These are phyloP conservation scores for Palloptera scutellata DNA, from an alignment of 2,888 invertebrate species.

Conservation along the genomic window DNA sequence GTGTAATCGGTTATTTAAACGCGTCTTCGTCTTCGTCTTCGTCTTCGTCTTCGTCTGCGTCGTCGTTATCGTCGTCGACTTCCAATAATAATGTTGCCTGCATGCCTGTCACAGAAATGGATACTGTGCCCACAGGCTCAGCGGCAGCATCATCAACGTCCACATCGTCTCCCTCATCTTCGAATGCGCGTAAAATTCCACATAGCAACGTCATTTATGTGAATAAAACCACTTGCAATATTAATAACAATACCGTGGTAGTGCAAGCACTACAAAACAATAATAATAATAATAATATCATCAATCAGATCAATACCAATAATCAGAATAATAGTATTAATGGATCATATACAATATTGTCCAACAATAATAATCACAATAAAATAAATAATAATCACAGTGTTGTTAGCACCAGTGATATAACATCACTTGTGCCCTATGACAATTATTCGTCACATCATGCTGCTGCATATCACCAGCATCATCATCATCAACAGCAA, in stretches of 20 bases:
- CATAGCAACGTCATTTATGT: constrained; percentile 62
- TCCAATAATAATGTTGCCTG: constrained; percentile 28
- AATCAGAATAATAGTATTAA: constrained; percentile 22
- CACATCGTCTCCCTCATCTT: constrained; percentile 29
- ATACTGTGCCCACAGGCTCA: constrained; percentile 56
- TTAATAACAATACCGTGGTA: constrained; percentile 35
- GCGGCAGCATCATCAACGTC: not conserved
- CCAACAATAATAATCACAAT: constrained; percentile 9
- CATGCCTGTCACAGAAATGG: constrained; percentile 59
- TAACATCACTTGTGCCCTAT: not conserved
- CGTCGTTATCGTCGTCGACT: constrained; percentile 12
- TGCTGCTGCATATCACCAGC: constrained; percentile 18
- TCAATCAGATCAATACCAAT: constrained; percentile 27
- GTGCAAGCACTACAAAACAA: constrained; percentile 24
- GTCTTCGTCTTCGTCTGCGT: not conserved
- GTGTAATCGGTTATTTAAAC: not conserved
- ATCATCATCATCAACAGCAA: constrained; percentile 17
- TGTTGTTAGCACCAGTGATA: constrained; percentile 38
- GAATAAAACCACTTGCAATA: constrained; percentile 51
- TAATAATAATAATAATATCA: too few relatives aligned
- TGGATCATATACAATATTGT: constrained; percentile 4
- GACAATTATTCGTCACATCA: too few relatives aligned
- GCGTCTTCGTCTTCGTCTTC: constrained; percentile 3
- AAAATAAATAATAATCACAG: constrained; percentile 26
- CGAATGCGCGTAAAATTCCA: constrained; percentile 52